Conservation (phyloP, 1,140 invertebrate genomes). For the Atta cephalotes region DNA sequence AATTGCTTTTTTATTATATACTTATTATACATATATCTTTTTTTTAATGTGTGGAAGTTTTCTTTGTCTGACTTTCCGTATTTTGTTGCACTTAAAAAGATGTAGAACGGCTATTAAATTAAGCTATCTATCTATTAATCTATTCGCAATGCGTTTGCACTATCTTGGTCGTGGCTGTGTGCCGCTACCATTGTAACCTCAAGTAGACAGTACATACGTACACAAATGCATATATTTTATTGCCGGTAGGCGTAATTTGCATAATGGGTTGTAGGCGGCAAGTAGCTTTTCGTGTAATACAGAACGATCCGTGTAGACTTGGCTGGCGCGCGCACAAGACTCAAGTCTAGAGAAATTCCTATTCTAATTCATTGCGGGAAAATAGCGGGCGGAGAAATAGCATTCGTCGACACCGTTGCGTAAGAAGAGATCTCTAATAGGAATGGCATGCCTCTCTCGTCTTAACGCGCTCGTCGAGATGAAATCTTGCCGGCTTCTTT, state of each 20-base stretch:
- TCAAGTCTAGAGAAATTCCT: slow-evolving; percentile 22
- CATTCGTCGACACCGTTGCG: slow-evolving; percentile 25
- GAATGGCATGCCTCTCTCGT: neutral
- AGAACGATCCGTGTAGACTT: slow-evolving; percentile 4
- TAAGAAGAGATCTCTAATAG: slow-evolving; percentile 44
- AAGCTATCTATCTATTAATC: too few relatives aligned
- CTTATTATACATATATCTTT: too few relatives aligned
- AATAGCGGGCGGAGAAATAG: slow-evolving; percentile 14
- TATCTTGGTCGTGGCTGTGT: neutral
- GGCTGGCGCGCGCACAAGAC: neutral
- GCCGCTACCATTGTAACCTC: neutral
- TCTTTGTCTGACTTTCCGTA: too few relatives aligned
- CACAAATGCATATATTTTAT: slow-evolving; percentile 23
- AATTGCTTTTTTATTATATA: too few relatives aligned
- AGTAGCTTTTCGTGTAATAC: slow-evolving; percentile 73
- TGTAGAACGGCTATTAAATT: too few relatives aligned
- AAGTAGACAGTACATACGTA: neutral
- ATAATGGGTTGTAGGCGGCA: slow-evolving; percentile 67
- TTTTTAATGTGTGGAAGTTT: too few relatives aligned
- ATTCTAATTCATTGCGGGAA: slow-evolving; percentile 19
- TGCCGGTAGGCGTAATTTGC: slow-evolving; percentile 67
- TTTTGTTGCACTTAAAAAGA: too few relatives aligned
- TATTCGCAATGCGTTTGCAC: neutral
- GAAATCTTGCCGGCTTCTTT: slow-evolving; percentile 16
- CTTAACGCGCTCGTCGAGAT: neutral